phyloP scores from a whole-genome alignment of 1,140 invertebrate species.

The Papilio helenus region DNA sequence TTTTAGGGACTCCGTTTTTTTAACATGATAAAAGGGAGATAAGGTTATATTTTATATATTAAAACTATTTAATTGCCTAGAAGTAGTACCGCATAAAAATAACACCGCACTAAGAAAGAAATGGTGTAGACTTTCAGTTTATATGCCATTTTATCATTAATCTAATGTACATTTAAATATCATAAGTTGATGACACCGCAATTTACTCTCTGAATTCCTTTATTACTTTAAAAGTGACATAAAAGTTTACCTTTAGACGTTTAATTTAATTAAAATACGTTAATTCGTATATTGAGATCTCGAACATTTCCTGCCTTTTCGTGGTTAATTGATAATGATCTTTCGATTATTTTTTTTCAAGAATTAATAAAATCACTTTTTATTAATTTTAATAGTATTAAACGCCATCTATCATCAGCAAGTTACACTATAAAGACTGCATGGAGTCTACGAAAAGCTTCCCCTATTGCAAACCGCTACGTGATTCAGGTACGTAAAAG shows the following conservation, averaged over 20 bases:
- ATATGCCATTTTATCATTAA: slow-evolving; percentile 49
- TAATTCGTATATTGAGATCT: not conserved
- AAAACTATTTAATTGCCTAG: not conserved
- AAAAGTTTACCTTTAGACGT: not conserved
- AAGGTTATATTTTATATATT: not conserved
- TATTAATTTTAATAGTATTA: not conserved
- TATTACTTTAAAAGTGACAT: slow-evolving; percentile 26
- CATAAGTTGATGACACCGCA: slow-evolving; percentile 47
- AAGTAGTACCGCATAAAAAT: not conserved
- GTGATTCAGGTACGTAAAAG: not conserved
- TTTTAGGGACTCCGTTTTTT: too few species aligned
- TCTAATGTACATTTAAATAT: slow-evolving; percentile 49
- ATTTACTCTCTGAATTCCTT: slow-evolving; percentile 34
- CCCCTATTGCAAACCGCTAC: not conserved
- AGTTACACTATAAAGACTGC: not conserved
- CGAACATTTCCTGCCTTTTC: too few species aligned
- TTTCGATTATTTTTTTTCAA: too few species aligned
- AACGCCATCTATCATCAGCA: not conserved
- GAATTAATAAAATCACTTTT: not conserved
- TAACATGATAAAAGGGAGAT: not conserved
- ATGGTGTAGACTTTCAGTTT: slow-evolving; percentile 30
- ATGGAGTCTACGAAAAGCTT: slow-evolving; percentile 7
- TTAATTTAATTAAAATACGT: not conserved
- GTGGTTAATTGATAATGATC: too few species aligned
- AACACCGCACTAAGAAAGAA: not conserved